phyloP scores from a whole-genome alignment of 1,140 invertebrate genomes.

The Anoplophora glabripennis region DNA sequence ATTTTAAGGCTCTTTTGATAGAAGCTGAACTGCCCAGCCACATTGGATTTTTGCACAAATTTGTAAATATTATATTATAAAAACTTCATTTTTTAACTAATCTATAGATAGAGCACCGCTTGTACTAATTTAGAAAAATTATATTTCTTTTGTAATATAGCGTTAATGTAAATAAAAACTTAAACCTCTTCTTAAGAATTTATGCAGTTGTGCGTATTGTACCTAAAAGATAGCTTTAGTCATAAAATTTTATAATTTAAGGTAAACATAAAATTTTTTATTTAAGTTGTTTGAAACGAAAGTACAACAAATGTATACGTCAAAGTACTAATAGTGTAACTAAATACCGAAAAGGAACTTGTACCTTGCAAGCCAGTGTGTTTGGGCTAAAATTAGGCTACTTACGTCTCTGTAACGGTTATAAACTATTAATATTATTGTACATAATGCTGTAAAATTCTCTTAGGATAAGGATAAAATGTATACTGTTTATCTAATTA shows the following conservation, averaged over 20 bases:
- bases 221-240: conserved; percentile 33
- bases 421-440: conserved; percentile 31
- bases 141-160: conserved; percentile 22
- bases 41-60: conserved; percentile 27
- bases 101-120: conserved; percentile 36
- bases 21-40: conserved; percentile 25
- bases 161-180: conserved; percentile 1
- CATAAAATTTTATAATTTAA: conserved; percentile 10
- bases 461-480: conserved; percentile 48
- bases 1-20: too few species aligned
- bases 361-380: conserved; percentile 44
- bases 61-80: conserved; percentile 3
- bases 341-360: conserved; percentile 28
- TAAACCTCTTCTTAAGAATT: conserved; percentile 42
- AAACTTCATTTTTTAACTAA: conserved; percentile 11
- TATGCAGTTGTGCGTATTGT: conserved; percentile 38
- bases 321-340: conserved; percentile 33
- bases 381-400: conserved; percentile 30
- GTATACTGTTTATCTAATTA: conserved; percentile 46
- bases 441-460: conserved; percentile 47
- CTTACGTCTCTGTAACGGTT: too few species aligned
- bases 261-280: conserved; percentile 19
- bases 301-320: conserved; percentile 51
- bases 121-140: conserved; percentile 33
- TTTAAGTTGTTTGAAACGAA: conserved; percentile 41